Percentiles rank a stretch among this genome's conserved stretches.
These are phyloP conservation scores for Brachyptera risi DNA, from an alignment of 2,888 invertebrate genomes.

Conservation along the genomic window DNA sequence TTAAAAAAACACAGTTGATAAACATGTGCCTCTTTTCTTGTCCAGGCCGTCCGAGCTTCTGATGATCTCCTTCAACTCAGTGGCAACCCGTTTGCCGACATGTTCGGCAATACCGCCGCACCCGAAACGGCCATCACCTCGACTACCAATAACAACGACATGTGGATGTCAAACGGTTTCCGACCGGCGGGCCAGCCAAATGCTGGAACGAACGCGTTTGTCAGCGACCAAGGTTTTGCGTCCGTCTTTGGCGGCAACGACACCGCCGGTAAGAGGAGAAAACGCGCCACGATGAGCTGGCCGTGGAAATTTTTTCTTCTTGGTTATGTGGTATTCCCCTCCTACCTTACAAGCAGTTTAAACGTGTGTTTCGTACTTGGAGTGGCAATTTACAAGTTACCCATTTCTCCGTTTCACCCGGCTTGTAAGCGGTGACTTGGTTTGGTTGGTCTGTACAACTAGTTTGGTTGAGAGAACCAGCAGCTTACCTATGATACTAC, in stretches of 20 bases:
- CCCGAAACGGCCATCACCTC: conserved; percentile 39
- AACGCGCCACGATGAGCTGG: background rate
- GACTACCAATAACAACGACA: conserved; percentile 40
- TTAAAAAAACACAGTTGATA: background rate
- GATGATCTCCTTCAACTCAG: conserved; percentile 79
- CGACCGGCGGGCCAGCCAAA: conserved; percentile 30
- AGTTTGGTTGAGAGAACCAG: no score
- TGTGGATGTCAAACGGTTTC: conserved; percentile 54
- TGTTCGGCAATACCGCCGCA: conserved; percentile 55
- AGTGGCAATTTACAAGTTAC: no score
- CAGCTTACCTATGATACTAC: no score
- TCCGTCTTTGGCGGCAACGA: conserved; percentile 80
- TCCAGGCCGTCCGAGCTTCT: conserved; percentile 61
- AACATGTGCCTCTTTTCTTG: background rate
- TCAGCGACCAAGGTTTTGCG: conserved; percentile 82
- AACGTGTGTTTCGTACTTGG: no score
- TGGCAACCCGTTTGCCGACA: conserved; percentile 88
- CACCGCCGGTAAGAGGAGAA: conserved; percentile 43
- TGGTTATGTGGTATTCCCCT: no score
- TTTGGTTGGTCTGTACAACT: no score
- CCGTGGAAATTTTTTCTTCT: no score
- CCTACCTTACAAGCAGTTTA: no score
- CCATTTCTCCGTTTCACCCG: no score
- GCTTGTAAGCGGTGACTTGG: no score
- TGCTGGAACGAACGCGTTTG: conserved; percentile 39